These are phyloP conservation scores for Melanocharis versteri DNA, from an alignment of 2,113 vertebrate species.

Conservation along the genomic window DNA sequence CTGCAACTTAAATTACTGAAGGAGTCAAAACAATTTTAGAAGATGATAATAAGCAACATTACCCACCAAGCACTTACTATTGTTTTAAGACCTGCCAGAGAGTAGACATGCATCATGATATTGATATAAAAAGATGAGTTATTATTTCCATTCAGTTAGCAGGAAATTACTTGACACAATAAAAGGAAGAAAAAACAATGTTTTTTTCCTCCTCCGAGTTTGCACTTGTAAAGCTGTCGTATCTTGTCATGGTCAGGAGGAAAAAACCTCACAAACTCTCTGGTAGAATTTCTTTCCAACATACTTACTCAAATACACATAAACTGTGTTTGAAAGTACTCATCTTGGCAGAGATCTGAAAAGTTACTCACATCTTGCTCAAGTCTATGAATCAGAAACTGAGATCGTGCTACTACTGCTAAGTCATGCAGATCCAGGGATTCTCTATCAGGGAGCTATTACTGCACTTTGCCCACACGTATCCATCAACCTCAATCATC, in stretches of 20 bases:
- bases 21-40: background rate
- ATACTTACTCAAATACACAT: background rate
- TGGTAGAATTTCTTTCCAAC: background rate
- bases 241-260: background rate
- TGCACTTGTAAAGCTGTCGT: background rate
- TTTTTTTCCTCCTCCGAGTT: background rate
- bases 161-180: background rate
- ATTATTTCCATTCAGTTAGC: background rate
- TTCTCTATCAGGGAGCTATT: background rate
- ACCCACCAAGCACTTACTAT: background rate
- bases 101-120: background rate
- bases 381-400: background rate
- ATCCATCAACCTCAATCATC: background rate
- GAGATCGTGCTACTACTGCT: background rate
- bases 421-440: background rate
- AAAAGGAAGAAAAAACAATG: background rate
- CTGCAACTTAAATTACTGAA: background rate
- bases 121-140: background rate
- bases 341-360: background rate
- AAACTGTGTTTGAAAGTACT: background rate
- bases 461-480: background rate
- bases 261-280: background rate
- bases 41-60: background rate
- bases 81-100: background rate
- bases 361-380: background rate